phyloP scores from a whole-genome alignment of 92 coral and sea anemone genomes.

The Zoanthus solanderi region DNA sequence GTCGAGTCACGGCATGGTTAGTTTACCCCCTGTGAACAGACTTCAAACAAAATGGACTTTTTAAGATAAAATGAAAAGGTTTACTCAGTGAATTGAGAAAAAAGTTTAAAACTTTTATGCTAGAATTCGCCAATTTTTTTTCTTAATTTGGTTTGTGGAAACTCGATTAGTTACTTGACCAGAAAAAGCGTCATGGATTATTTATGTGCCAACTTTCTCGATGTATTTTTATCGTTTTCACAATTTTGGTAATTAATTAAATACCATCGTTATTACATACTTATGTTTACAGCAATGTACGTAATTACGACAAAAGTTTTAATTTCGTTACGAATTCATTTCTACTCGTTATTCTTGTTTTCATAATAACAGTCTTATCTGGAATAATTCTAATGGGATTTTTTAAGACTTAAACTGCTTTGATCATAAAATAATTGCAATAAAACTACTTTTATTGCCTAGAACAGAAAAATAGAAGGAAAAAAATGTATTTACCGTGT shows the following conservation, averaged over 20 bases:
- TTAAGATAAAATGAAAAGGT: not conserved
- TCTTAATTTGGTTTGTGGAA: slow-evolving; percentile 23
- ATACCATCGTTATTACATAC: slow-evolving; percentile 42
- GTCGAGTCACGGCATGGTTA: slow-evolving; percentile 58
- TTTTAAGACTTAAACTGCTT: not conserved
- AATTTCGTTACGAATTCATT: slow-evolving; percentile 4
- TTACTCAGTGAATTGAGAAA: not conserved
- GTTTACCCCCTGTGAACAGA: slow-evolving; percentile 42
- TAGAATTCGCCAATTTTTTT: not conserved
- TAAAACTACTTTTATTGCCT: not conserved
- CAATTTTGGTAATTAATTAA: slow-evolving; percentile 54
- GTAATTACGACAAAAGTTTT: slow-evolving; percentile 1
- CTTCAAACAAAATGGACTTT: slow-evolving; percentile 28
- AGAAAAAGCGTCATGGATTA: slow-evolving; percentile 32
- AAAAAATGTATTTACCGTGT: slow-evolving; percentile 73
- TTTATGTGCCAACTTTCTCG: slow-evolving; percentile 27
- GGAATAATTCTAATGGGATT: slow-evolving; percentile 15
- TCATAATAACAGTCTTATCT: not conserved
- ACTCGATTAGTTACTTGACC: slow-evolving; percentile 14
- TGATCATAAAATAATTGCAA: not conserved
- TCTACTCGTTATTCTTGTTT: slow-evolving; percentile 7
- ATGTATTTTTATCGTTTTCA: slow-evolving; percentile 42
- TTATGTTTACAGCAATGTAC: slow-evolving; percentile 25
- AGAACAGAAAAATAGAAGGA: not conserved
- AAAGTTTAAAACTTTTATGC: not conserved